phyloP scores from a whole-genome alignment of 1,140 invertebrate genomes.

The Brachionus plicatilis region DNA sequence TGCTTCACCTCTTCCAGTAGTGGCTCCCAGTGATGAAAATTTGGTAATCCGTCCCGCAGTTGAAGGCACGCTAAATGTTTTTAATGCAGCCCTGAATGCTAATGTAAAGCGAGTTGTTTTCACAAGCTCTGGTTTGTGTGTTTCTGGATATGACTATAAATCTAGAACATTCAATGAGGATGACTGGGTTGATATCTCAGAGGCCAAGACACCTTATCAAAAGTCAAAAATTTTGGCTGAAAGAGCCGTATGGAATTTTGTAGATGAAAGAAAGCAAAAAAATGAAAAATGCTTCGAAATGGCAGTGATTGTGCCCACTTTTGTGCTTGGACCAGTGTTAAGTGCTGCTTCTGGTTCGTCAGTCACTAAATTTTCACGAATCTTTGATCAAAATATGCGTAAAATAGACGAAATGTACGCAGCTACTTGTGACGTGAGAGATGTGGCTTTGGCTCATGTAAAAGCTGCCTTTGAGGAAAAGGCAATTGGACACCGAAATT shows the following conservation, averaged over 20 bases:
- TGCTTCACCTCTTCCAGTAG: conserved; percentile 60
- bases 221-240: conserved; percentile 61
- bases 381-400: neutral
- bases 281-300: conserved; percentile 55
- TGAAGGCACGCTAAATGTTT: conserved; percentile 60
- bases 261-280: conserved; percentile 49
- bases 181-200: conserved; percentile 57
- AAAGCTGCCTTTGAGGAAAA: conserved; percentile 58
- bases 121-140: conserved; percentile 60
- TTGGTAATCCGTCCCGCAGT: conserved; percentile 59
- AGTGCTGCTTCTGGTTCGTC: conserved; percentile 38
- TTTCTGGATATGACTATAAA: conserved; percentile 53
- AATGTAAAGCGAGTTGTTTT: conserved; percentile 61
- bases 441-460: conserved; percentile 61
- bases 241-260: conserved; percentile 61
- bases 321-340: conserved; percentile 59
- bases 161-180: conserved; percentile 57
- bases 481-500: conserved; percentile 52
- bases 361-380: neutral
- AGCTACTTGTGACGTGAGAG: conserved; percentile 59
- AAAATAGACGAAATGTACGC: neutral
- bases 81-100: conserved; percentile 57
- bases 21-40: conserved; percentile 51
- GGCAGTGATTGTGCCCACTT: conserved; percentile 59
- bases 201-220: conserved; percentile 50